These are phyloP conservation scores for Arion vulgaris DNA, from an alignment of 1,140 invertebrate genomes.

Conservation along the genomic window DNA sequence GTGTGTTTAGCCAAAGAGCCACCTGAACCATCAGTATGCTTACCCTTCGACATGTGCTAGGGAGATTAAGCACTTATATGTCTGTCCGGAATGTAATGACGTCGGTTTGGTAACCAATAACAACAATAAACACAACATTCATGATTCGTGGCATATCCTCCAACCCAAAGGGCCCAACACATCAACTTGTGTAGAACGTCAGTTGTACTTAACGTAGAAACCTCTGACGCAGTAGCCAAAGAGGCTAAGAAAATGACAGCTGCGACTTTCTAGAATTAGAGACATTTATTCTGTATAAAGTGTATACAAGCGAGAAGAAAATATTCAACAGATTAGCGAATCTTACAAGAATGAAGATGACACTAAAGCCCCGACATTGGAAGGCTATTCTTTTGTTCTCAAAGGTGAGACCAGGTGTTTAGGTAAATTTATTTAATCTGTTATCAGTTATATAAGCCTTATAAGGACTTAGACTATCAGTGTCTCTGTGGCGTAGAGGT, in stretches of 20 bases:
- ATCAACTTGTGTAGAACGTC: neutral
- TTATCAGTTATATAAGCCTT: too few relatives aligned
- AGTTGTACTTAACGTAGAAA: neutral
- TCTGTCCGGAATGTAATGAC: too few relatives aligned
- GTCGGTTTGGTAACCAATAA: too few relatives aligned
- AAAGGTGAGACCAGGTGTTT: neutral
- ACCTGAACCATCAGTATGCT: too few relatives aligned
- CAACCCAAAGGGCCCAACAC: neutral
- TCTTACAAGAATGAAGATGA: neutral
- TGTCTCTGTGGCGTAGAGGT: too few relatives aligned
- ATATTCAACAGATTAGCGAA: neutral
- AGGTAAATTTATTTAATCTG: too few relatives aligned
- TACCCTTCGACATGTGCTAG: too few relatives aligned
- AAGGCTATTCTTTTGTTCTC: constrained; percentile 3
- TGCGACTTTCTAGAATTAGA: neutral
- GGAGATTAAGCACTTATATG: too few relatives aligned
- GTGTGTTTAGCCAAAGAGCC: too few relatives aligned
- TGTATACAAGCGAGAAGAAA: neutral
- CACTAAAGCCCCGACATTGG: neutral
- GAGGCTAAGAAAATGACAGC: neutral
- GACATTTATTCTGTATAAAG: neutral
- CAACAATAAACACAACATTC: too few relatives aligned
- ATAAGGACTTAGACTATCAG: too few relatives aligned
- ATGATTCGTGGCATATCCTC: too few relatives aligned
- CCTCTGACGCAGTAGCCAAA: neutral